Percentiles rank a stretch among this genome's conserved stretches.
Conservation (phyloP, 2,113 vertebrate genomes). For the rat (Rattus norvegicus) region GRCr8 NC_086019.1:93902001-93902500, state of each 20-base stretch:
- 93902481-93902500: background rate
- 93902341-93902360: background rate
- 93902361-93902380: background rate
- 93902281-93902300: background rate
- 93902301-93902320: conserved; percentile 28
- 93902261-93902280: background rate
- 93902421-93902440: background rate
- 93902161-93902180: background rate
- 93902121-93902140: background rate
- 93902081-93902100: background rate
- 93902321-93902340: background rate
- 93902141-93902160: background rate
- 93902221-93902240: background rate
- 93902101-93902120: background rate
- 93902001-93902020: background rate
- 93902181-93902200: background rate
- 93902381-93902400: background rate
- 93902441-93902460: background rate
- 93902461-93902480: background rate
- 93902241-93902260: background rate
- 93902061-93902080: background rate
- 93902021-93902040: background rate
- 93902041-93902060: no score
- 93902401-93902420: background rate
- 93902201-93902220: background rate